Evolutionary conservation across 2,888 invertebrate species (phyloP), one percentile per base, ranked within the genome.

Genomic region (Linyphia triangularis): DNA sequence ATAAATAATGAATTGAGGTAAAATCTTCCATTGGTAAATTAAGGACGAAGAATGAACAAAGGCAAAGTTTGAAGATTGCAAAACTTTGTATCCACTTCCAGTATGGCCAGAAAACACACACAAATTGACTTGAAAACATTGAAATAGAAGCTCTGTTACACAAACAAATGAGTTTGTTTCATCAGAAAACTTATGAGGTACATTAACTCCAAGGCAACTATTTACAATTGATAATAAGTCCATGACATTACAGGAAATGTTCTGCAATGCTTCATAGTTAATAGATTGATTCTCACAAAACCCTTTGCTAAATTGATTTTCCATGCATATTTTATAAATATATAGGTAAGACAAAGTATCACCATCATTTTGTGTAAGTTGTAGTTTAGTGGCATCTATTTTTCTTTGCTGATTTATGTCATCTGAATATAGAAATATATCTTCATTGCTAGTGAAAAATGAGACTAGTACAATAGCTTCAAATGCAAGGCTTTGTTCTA

Each of bases 91-190:
- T 10, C 89, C 89, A 84, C 84, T 57, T 57, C 22, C 30, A 2
- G 30, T 73, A 67, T 79, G 73, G 5, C 89, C 89, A n/a, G 79
- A 79, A 67, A 28, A 89, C 10, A 89, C 84, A 67, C 89, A 84
- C 2, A 89, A 37, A 59, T 84, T 78, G 30, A 79, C 65, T 57
- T 65, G 43, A 79, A 89, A 89, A n/a, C 84, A 75, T 3, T 84
- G 57, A 79, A 84, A 78, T n/a, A 89, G 57, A 28, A 89, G 33
- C 65, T 89, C 67, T 16, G 51, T 16, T 51, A 51, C 5, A 51
- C 51, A 13, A n/a, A 51, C 13, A 51, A 16, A 51, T n/a, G 51
- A 51, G 51, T 51, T n/a, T 16, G 51, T 13, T 33, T 33, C 5
- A 30, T 78, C 51, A n/a, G 84, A 84, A 59, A 84, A 77, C 7